phyloP scores from a whole-genome alignment of 2,113 vertebrate species.

The Myxocyprinus asiaticus region DNA sequence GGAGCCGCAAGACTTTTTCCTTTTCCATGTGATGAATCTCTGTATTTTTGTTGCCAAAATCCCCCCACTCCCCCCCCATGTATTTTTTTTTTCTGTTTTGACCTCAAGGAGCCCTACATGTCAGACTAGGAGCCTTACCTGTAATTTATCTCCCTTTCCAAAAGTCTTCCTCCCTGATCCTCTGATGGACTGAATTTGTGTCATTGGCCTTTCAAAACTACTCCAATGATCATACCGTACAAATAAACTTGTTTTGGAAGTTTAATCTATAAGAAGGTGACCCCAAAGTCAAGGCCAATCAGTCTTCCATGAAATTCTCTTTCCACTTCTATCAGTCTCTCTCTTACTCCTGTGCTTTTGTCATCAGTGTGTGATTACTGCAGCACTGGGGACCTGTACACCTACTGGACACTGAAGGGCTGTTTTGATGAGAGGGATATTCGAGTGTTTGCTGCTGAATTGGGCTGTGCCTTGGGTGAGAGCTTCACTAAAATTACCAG shows the following conservation, averaged over 20 bases:
- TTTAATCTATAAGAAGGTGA: neutral
- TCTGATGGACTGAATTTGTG: slow-evolving; percentile 3
- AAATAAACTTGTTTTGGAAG: neutral
- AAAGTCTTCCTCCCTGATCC: neutral
- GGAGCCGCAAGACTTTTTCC: no score
- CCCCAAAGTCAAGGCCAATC: slow-evolving; percentile 7
- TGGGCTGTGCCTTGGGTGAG: slow-evolving; percentile 80
- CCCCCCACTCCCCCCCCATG: no score
- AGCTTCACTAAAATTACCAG: neutral
- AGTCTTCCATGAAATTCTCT: slow-evolving; percentile 1
- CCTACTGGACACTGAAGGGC: slow-evolving; percentile 84
- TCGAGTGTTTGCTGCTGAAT: slow-evolving; percentile 85
- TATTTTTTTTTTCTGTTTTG: no score
- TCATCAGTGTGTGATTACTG: slow-evolving; percentile 86
- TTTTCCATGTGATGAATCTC: no score
- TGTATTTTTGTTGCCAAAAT: no score
- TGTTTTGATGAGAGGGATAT: slow-evolving; percentile 79
- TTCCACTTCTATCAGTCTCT: neutral
- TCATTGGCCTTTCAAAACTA: neutral
- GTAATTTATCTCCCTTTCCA: neutral
- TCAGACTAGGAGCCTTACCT: neutral
- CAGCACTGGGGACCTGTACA: slow-evolving; percentile 86
- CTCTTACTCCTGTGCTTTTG: no score
- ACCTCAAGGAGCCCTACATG: no score
- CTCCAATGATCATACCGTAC: no score